These are phyloP conservation scores for Propithecus coquereli DNA, from an alignment of 2,113 vertebrate species.

Conservation along the genomic window DNA sequence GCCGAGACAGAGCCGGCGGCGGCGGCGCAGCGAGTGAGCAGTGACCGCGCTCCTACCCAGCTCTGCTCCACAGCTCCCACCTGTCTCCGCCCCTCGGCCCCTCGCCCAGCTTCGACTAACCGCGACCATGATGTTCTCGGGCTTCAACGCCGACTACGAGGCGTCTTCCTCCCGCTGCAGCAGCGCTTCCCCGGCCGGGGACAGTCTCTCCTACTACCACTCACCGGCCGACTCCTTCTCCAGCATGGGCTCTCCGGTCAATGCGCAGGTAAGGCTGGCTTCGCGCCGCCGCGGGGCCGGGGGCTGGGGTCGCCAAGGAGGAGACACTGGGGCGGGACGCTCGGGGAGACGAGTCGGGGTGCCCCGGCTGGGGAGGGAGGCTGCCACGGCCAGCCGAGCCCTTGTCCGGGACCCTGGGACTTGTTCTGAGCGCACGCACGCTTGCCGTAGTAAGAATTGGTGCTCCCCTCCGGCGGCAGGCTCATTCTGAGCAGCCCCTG, in stretches of 20 bases:
- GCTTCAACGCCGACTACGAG: slow-evolving; percentile 92
- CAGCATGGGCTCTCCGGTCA: slow-evolving; percentile 91
- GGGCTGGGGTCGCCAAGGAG: neutral
- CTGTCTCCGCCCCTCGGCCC: slow-evolving; percentile 44
- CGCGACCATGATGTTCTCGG: slow-evolving; percentile 89
- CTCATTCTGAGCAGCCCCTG: neutral
- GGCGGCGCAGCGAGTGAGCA: slow-evolving; percentile 48
- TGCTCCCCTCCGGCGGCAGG: neutral
- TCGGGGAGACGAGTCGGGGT: neutral
- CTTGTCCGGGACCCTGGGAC: neutral
- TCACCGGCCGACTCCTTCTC: slow-evolving; percentile 93
- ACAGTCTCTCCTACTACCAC: slow-evolving; percentile 89
- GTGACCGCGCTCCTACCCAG: slow-evolving; percentile 66
- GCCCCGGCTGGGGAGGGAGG: neutral
- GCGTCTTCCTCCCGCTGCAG: slow-evolving; percentile 94
- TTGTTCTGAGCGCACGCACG: neutral
- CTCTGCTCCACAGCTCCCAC: slow-evolving; percentile 58
- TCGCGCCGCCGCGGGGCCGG: neutral
- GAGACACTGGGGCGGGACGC: neutral
- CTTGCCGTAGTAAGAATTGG: neutral
- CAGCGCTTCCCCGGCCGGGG: slow-evolving; percentile 92
- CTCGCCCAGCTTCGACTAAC: slow-evolving; percentile 29
- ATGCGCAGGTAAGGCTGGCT: slow-evolving; percentile 87
- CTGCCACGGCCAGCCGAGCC: neutral
- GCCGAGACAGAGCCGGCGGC: slow-evolving; percentile 37